phyloP scores from a whole-genome alignment of 2,888 invertebrate species.

The Acronicta leporina region DNA sequence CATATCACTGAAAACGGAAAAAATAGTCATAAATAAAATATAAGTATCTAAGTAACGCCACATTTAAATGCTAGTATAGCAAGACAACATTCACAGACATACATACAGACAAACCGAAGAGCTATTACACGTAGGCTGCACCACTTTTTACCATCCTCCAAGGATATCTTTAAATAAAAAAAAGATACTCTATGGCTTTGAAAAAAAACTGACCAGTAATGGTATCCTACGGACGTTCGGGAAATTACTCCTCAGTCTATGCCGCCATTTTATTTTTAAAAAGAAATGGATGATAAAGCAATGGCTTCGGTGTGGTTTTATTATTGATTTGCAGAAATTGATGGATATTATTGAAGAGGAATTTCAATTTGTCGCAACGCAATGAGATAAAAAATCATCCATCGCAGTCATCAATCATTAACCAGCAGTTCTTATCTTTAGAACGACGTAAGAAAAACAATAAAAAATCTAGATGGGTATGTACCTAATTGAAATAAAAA shows the following conservation, averaged over 20 bases:
- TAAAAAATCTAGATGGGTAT: too few relatives aligned
- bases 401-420: background rate
- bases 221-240: slow-evolving; percentile 56
- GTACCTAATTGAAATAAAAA: too few relatives aligned
- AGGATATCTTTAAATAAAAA: slow-evolving; percentile 51
- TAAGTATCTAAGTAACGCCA: slow-evolving; percentile 7
- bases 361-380: background rate
- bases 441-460: too few relatives aligned
- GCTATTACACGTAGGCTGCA: slow-evolving; percentile 39
- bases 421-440: too few relatives aligned
- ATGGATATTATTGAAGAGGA: background rate
- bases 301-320: slow-evolving; percentile 35
- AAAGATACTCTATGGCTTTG: slow-evolving; percentile 47
- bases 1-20: too few relatives aligned
- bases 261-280: slow-evolving; percentile 35
- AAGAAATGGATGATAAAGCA: slow-evolving; percentile 43
- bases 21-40: background rate
- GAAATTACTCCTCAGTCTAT: slow-evolving; percentile 46
- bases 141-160: slow-evolving; percentile 48
- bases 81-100: slow-evolving; percentile 3
- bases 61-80: slow-evolving; percentile 6
- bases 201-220: slow-evolving; percentile 57
- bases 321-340: slow-evolving; percentile 42
- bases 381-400: background rate
- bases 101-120: slow-evolving; percentile 6